Evolutionary conservation across 2,113 vertebrate species (phyloP), one percentile per base, ranked within the genome.

Genomic region (Crotalus viridis): DNA sequence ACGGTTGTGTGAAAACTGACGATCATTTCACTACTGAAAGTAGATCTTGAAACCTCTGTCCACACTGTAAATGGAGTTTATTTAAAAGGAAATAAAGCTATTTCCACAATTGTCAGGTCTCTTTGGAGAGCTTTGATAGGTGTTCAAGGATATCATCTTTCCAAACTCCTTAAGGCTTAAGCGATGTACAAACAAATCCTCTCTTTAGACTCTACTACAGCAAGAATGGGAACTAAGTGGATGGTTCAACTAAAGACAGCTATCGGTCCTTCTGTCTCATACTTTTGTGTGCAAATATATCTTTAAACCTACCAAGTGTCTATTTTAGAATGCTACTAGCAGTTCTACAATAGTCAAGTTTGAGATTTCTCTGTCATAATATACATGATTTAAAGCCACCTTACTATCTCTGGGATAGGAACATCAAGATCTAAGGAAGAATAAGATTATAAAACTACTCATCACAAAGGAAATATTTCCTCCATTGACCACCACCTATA

Each of bases 1-100:
- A 94, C 89, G 88, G n/a, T 5, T 94, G 94, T 89, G 55, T 96
- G 95, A 95, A 92, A 93, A 94, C 89, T 86, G 95, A 95, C 91
- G 90, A 93, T 92, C 93, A 93, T 39, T 56, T 91, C 91, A 93
- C 52, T n/a, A 0, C 26, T 3, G 0, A 88, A 81, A 93, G 95
- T 89, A 81, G 94, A 81, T 81, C 89, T 85, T 0, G 1, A 95
- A 91, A 92, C 0, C 0, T 48, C 92, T 94, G 93, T 88, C 91
- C 10, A 91, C 93, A 93, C 91, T 88, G 81, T 89, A 46, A 90
- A 64, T 48, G 48, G 92, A 91, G 48, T 59, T 91, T 93, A 0
- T 6, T 95, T 92, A 90, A 56, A 64, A 91, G 92, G 89, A 95
- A 94, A 92, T 28, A 56, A 89, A 91, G 59, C 74, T 10, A 33